phyloP scores from a whole-genome alignment of 2,888 invertebrate species.

The Imbricaverruca yamaguchii region DNA sequence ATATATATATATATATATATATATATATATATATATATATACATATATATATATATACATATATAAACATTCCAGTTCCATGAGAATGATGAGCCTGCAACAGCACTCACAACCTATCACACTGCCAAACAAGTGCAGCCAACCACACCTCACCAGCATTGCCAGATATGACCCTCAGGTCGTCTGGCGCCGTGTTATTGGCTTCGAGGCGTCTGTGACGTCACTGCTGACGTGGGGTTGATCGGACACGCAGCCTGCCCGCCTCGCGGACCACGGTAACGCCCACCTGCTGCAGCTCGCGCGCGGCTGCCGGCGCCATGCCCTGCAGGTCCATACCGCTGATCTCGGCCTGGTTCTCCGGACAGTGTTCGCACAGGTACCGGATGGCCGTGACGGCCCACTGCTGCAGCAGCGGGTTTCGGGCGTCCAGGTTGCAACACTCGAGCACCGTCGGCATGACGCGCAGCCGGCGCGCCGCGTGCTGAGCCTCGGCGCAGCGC shows the following conservation, averaged over 20 bases:
- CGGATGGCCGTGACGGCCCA: slow-evolving; percentile 6
- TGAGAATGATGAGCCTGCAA: no score
- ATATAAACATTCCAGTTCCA: no score
- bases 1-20: no score
- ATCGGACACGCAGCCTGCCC: neutral
- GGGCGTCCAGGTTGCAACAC: slow-evolving; percentile 19
- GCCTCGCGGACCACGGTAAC: neutral
- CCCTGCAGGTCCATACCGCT: neutral
- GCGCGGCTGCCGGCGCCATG: neutral
- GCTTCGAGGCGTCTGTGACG: no score
- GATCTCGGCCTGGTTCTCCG: slow-evolving; percentile 4
- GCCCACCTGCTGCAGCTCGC: neutral
- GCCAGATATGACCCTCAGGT: no score
- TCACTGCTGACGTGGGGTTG: no score
- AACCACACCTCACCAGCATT: no score
- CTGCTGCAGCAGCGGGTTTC: slow-evolving; percentile 16
- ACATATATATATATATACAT: no score
- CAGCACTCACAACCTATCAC: no score
- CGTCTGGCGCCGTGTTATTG: no score
- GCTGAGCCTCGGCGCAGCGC: neutral
- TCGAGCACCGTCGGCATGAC: neutral
- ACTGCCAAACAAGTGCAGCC: no score
- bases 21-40: no score
- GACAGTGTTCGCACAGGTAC: neutral
- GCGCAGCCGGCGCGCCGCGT: neutral